Base-by-base conservation (phyloP, 2,888 invertebrate species). In the Icerya purchasi region DNA sequence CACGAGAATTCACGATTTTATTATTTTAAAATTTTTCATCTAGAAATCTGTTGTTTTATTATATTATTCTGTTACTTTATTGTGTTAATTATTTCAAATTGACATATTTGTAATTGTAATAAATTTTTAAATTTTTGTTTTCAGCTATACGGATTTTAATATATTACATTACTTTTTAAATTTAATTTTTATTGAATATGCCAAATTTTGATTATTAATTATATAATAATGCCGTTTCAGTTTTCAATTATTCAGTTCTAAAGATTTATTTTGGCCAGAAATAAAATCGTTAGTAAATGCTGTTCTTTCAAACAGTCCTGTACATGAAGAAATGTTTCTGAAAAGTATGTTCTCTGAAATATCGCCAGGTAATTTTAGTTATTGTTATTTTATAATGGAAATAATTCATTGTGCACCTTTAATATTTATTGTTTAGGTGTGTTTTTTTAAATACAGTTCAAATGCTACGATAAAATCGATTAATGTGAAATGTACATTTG, bases 271-370 rank as follows among this genome's bases (percentile, higher is more conserved):
- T 36, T 60, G 60, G 60, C 22, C 51, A 22, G 60, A 60, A 53
- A 56, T 60, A 5, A 24, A 56, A 8, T 50, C 53, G 1, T n/a
- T 60, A 10, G 56, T 56, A 1, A 56, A 53, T 22, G 60, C 60
- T 25, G 19, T 60, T 3, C 23, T 55, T 25, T 25, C 53, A 1
- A 56, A 60, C 14, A 53, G 19, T 49, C 14, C 25, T 3, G 36
- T 23, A n/a, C 8, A 14, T 10, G 61, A 61, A 52, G 19, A 50
- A 10, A 24, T 55, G n/a, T 61, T 61, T 19, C 22, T 61, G 14
- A 61, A 56, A 50, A 57, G 58, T 25, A 58, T 61, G 54, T 61
- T 61, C 25, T 58, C 57, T 21, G 25, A 50, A 21, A 61, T 56
- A 14, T 58, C 58, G 18, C 36, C 54, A 5, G 53, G 59, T 61